Conservation (phyloP, 2,888 invertebrate species). For the Mechanitis messenoides region DNA sequence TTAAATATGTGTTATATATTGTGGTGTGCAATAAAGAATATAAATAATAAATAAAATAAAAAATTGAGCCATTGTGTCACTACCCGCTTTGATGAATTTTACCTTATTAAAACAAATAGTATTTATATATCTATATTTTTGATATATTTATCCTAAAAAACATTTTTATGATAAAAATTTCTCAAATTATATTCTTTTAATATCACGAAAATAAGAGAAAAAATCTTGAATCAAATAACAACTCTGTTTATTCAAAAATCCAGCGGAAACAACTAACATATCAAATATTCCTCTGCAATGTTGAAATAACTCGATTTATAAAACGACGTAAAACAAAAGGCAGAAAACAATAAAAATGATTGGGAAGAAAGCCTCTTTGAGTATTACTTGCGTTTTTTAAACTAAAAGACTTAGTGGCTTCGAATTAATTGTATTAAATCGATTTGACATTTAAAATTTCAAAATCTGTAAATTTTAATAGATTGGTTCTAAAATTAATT, state of each 20-base stretch:
- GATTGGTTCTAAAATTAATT: slow-evolving; percentile 65
- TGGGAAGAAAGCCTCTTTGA: slow-evolving; percentile 14
- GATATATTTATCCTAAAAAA: too few relatives aligned
- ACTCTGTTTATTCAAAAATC: not conserved
- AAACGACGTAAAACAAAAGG: slow-evolving; percentile 8
- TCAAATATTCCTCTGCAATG: slow-evolving; percentile 6
- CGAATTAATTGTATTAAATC: not conserved
- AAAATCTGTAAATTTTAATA: not conserved
- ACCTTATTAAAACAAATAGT: too few relatives aligned
- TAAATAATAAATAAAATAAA: too few relatives aligned
- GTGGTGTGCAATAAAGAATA: too few relatives aligned
- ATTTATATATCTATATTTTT: too few relatives aligned
- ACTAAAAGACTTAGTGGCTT: not conserved
- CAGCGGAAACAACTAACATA: slow-evolving; percentile 6
- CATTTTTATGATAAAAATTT: too few relatives aligned
- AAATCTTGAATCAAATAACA: not conserved
- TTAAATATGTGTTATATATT: too few relatives aligned
- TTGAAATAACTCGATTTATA: slow-evolving; percentile 15
- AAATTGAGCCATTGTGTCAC: too few relatives aligned
- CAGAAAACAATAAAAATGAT: slow-evolving; percentile 18
- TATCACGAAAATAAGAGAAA: not conserved
- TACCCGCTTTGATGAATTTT: too few relatives aligned
- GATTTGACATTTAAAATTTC: not conserved
- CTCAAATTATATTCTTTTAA: too few relatives aligned
- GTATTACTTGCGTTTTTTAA: not conserved